Percentiles rank a stretch among this genome's conserved stretches.
These are phyloP conservation scores for Thamnaconus septentrionalis DNA, from an alignment of 2,113 vertebrate species.

Conservation along the genomic window DNA sequence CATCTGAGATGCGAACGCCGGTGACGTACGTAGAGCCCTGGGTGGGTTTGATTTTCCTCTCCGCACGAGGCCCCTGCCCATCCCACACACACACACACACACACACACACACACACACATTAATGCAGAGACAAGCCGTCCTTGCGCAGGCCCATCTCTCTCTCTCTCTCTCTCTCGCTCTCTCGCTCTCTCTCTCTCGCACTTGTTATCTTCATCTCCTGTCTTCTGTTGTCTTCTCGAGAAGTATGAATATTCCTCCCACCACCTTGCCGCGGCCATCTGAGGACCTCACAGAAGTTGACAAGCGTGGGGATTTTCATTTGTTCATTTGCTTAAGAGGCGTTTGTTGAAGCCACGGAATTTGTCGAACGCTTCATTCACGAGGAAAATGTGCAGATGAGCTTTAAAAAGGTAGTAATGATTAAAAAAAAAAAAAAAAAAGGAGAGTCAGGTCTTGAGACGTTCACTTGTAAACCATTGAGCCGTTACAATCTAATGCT, in stretches of 20 bases:
- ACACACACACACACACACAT: not conserved
- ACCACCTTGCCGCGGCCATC: conserved; percentile 48
- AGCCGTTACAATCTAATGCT: too few relatives aligned
- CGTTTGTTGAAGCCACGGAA: too few relatives aligned
- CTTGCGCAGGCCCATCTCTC: conserved; percentile 14
- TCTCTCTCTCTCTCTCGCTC: conserved; percentile 28
- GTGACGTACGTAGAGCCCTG: conserved; percentile 68
- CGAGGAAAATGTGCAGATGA: too few relatives aligned
- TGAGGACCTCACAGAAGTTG: conserved; percentile 41
- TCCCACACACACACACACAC: conserved; percentile 38
- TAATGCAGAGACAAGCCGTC: too few relatives aligned
- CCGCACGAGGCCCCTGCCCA: conserved; percentile 44
- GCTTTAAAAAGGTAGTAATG: too few relatives aligned
- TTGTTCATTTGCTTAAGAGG: too few relatives aligned
- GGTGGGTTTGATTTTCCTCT: conserved; percentile 72
- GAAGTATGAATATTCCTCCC: conserved; percentile 65
- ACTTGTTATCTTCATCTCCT: not conserved
- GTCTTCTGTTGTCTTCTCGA: conserved; percentile 49
- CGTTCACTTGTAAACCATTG: too few relatives aligned
- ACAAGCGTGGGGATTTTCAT: not conserved
- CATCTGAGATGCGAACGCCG: conserved; percentile 67
- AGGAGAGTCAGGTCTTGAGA: too few relatives aligned
- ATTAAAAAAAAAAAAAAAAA: too few relatives aligned
- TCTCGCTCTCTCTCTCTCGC: conserved; percentile 15
- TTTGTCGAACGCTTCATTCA: too few relatives aligned